phyloP scores from a whole-genome alignment of 92 coral and sea anemone genomes.

The Phenganax stokvisi region DNA sequence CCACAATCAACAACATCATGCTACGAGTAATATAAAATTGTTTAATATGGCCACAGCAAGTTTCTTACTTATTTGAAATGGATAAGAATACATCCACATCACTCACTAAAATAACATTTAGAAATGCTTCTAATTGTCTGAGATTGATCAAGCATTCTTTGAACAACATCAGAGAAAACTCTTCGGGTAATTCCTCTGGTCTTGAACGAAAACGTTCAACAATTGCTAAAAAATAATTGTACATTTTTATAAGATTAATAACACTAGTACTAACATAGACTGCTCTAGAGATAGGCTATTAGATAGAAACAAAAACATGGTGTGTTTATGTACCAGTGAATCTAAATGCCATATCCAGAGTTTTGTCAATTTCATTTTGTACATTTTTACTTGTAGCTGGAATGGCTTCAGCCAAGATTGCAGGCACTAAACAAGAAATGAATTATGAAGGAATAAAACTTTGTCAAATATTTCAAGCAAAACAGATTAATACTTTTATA shows the following conservation, averaged over 20 bases:
- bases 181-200: slow-evolving; percentile 55
- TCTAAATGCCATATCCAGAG: slow-evolving; percentile 66
- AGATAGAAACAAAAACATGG: background rate
- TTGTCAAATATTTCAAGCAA: too few relatives aligned
- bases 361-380: slow-evolving; percentile 69
- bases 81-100: background rate
- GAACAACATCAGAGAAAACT: slow-evolving; percentile 42
- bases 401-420: slow-evolving; percentile 88
- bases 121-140: slow-evolving; percentile 92
- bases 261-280: too few relatives aligned
- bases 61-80: background rate
- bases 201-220: slow-evolving; percentile 42
- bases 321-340: slow-evolving; percentile 60
- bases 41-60: background rate
- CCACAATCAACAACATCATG: slow-evolving; percentile 96
- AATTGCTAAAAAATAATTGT: slow-evolving; percentile 46
- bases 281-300: background rate
- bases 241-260: background rate
- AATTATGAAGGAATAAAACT: too few relatives aligned
- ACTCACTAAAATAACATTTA: slow-evolving; percentile 77
- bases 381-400: slow-evolving; percentile 97
- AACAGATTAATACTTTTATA: too few relatives aligned
- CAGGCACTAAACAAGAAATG: slow-evolving; percentile 58
- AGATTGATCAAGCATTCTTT: slow-evolving; percentile 87
- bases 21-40: slow-evolving; percentile 35